phyloP scores from a whole-genome alignment of 2,797 vertebrate species.

The Danio tinwini region DNA sequence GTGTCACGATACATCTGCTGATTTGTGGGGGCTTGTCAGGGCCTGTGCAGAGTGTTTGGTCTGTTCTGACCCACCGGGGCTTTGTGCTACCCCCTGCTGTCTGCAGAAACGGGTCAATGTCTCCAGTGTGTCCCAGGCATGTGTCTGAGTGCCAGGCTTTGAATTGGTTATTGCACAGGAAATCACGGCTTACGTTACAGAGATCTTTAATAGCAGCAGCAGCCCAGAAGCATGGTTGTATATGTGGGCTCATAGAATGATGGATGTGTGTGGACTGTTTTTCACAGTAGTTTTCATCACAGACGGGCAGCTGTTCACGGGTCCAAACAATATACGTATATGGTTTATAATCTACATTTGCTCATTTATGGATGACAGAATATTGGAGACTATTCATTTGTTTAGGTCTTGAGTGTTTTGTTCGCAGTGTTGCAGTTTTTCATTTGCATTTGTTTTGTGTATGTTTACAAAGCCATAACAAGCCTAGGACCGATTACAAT shows the following conservation, averaged over 20 bases:
- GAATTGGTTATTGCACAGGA: slow-evolving; percentile 38
- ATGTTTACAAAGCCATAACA: not conserved
- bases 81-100: slow-evolving; percentile 33
- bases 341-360: not conserved
- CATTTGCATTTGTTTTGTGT: slow-evolving; percentile 32
- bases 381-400: not conserved
- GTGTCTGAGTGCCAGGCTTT: slow-evolving; percentile 15
- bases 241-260: not conserved
- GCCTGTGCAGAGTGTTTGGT: slow-evolving; percentile 54
- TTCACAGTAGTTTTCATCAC: slow-evolving; percentile 35
- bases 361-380: not conserved
- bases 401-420: not conserved
- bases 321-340: not conserved
- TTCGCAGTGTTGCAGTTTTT: not conserved
- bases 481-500: not conserved
- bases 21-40: slow-evolving; percentile 59
- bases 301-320: not conserved
- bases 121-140: slow-evolving; percentile 30
- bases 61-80: slow-evolving; percentile 31
- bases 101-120: slow-evolving; percentile 45
- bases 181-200: slow-evolving; percentile 24
- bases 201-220: slow-evolving; percentile 38
- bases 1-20: slow-evolving; percentile 19
- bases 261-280: not conserved
- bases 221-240: not conserved